Evolutionary conservation across 2,888 invertebrate species (phyloP).

Genomic region (Rhagium mordax): DNA sequence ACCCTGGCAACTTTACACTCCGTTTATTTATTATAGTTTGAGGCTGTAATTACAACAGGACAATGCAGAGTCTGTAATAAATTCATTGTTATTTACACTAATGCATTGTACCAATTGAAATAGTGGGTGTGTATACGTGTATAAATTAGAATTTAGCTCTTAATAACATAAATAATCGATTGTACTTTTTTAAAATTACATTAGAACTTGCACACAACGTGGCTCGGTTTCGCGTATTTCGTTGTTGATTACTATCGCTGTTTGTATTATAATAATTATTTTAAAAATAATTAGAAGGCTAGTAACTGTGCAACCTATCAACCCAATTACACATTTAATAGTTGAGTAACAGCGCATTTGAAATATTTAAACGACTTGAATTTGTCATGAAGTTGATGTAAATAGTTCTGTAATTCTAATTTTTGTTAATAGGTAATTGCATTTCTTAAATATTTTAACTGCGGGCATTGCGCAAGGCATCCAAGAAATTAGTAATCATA

Average conservation of each 20-base stretch:
- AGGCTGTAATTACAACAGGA: slow-evolving; percentile 55
- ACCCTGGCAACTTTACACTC: slow-evolving; percentile 49
- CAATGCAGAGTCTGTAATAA: slow-evolving; percentile 49
- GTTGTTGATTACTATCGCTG: slow-evolving; percentile 43
- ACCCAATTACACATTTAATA: background rate
- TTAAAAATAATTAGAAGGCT: background rate
- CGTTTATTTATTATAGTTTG: slow-evolving; percentile 55
- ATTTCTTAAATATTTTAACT: no score
- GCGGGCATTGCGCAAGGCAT: no score
- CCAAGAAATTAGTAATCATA: no score
- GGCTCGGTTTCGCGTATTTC: slow-evolving; percentile 26
- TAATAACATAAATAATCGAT: slow-evolving; percentile 45
- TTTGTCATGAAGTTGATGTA: background rate
- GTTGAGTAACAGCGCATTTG: background rate
- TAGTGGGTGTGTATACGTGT: slow-evolving; percentile 49
- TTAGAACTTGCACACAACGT: slow-evolving; percentile 5
- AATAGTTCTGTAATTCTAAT: background rate
- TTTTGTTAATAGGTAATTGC: no score
- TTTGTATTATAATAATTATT: slow-evolving; percentile 41
- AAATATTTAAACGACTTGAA: background rate
- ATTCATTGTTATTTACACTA: slow-evolving; percentile 52
- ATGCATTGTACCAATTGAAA: slow-evolving; percentile 50
- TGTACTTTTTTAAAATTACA: slow-evolving; percentile 35
- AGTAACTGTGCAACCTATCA: background rate
- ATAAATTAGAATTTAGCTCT: slow-evolving; percentile 48